Base-by-base conservation (phyloP, 1,140 invertebrate genomes). In the Thaumetopoea pityocampa region DNA sequence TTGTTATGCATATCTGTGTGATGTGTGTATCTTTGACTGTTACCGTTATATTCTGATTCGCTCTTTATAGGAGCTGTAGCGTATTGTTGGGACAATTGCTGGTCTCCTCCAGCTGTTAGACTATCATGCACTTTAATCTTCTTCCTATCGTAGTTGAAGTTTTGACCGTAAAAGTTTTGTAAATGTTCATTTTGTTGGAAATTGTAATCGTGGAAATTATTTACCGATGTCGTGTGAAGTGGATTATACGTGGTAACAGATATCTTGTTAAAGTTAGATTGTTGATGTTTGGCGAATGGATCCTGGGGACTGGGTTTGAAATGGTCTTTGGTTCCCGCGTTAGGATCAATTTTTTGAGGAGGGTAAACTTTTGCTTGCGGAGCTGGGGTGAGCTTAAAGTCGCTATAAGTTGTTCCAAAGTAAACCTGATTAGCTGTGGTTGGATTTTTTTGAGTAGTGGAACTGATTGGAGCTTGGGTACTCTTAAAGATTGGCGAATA, bases 251-350 rank as follows among this genome's bases (percentile, higher is more conserved):
- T 77, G 3, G 73, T 78, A 2, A 58, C 58, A 12, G 34, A 27
- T 14, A 73, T 47, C 59, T 81, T 80, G 34, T 77, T 77, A 14
- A 55, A 55, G 23, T 78, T 62, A 22, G 55, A 60, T 5, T 66
- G 55, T 7, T 45, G 28, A 35, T 64, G 60, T 56, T 85, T 78
- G 1, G 48, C 54, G 41, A 85, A 77, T 2, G 78, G 82, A 70
- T 86, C 85, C 43, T 80, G 72, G 3, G 76, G 80, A 37, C 83
- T 86, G 1, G 85, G 67, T 32, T 85, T 85, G 37, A 86, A 86
- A 4, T 35, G 38, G 4, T 50, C 55, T 55, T 80, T 80, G 11
- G 44, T 51, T 26, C 60, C 63, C 23, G 62, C 56, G 28, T 81
- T 80, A 7, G 77, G 74, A 44, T 84, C 80, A 12, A 80, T 71